Evolutionary conservation across 1,140 invertebrate genomes (phyloP), one percentile per base, ranked within the genome.

Genomic region (Rhagoletis pomonella): DNA sequence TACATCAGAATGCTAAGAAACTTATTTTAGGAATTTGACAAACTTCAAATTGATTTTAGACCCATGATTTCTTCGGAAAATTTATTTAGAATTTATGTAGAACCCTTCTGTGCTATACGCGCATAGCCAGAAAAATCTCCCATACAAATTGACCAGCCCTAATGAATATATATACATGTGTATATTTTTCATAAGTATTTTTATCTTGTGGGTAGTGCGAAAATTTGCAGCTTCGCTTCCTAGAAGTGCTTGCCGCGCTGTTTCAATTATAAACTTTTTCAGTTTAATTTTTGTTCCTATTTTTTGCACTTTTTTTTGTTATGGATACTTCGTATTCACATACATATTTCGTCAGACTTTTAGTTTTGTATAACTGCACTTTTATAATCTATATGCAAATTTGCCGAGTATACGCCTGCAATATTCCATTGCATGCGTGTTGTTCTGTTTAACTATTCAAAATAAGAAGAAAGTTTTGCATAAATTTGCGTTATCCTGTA

Each of bases 331-430:
- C 29, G 29, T 29, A 29, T 29, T 29, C 29, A 29, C 29, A 29
- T 29, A 73, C 4, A 3, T 17, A 73, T 44, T 17, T 9, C 14
- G 44, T 14, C 19, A 10, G 47, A 55, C 47, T 81, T 81, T 81
- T 81, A 29, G 14, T 81, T 50, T 55, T 81, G 47, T 55, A 29
- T 81, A 81, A 55, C 47, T 81, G 73, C 73, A 81, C 73, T 81
- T 81, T 81, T 55, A 81, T 81, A 81, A 81, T 81, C 44, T 81
- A n/a, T 17, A 81, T 81, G 47, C 73, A 55, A 81, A 81, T 81
- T 81, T 81, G 7, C 6, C 50, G 19, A 55, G 44, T 81, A 44
- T 19, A 55, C 47, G 44, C 69, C 39, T n/a, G 42, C 39, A 14
- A 29, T 73, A 73, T 73, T 17, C 39, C 69, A 17, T 47, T 19